These are phyloP conservation scores for Callimorpha dominula DNA, from an alignment of 2,888 invertebrate genomes.

Conservation along the genomic window DNA sequence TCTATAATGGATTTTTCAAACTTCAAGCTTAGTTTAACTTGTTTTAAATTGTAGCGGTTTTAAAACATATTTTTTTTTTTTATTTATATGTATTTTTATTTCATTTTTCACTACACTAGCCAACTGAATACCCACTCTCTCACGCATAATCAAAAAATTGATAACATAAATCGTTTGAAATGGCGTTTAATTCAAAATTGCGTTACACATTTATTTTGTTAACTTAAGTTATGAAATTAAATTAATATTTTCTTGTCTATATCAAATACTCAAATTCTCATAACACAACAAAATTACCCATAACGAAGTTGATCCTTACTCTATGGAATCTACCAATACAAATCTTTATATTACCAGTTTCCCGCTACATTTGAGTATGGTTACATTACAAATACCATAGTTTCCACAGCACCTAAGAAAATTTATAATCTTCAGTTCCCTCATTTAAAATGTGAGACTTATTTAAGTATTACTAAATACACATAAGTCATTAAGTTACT, in stretches of 20 bases:
- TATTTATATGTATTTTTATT: background rate
- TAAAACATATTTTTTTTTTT: background rate
- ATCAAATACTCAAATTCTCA: background rate
- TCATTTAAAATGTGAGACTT: background rate
- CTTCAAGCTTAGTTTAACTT: no score
- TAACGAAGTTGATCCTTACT: background rate
- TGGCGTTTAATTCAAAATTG: background rate
- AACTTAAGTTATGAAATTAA: background rate
- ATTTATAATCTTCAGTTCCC: background rate
- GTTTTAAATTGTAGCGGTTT: no score
- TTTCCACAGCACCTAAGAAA: background rate
- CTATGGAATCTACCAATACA: background rate
- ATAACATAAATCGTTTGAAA: background rate
- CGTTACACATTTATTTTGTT: background rate
- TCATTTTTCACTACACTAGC: background rate
- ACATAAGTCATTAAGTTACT: conserved; percentile 5
- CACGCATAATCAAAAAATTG: background rate
- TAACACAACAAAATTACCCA: background rate
- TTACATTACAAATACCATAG: background rate
- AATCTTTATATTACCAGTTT: background rate
- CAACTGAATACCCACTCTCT: no score
- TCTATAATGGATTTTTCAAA: no score
- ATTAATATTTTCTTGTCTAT: background rate
- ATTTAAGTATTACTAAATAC: conserved; percentile 3
- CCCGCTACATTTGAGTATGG: background rate